phyloP scores from a whole-genome alignment of 2,113 vertebrate genomes.

The Chloropsis hardwickii region DNA sequence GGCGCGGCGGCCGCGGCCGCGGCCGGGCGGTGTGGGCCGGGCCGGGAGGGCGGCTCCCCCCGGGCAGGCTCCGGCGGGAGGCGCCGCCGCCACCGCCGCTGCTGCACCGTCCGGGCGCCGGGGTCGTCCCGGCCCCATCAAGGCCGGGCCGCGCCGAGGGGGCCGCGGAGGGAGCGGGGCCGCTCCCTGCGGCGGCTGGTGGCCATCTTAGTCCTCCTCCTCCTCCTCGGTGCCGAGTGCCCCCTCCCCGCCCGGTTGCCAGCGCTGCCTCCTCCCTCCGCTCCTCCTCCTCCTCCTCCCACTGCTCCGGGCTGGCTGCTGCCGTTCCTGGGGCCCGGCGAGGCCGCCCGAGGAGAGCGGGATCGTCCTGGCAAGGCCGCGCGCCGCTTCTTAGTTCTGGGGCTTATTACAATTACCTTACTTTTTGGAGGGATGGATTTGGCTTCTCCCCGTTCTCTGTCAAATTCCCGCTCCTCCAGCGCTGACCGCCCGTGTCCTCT shows the following conservation, averaged over 20 bases:
- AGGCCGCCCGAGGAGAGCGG: background rate
- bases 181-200: conserved; percentile 35
- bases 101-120: background rate
- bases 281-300: background rate
- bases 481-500: background rate
- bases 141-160: background rate
- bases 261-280: conserved; percentile 30
- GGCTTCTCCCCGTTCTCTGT: background rate
- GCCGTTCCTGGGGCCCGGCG: background rate
- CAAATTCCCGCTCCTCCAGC: background rate
- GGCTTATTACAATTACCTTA: background rate
- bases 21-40: background rate
- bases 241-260: conserved; percentile 48
- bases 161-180: background rate
- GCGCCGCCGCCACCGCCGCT: background rate
- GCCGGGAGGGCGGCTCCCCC: background rate
- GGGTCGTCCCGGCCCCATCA: conserved; percentile 30
- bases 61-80: background rate
- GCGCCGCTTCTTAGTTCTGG: background rate
- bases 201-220: conserved; percentile 57
- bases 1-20: background rate
- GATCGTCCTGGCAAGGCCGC: background rate
- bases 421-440: background rate
- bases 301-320: background rate
- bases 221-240: background rate